These are phyloP conservation scores for Heliconius melpomene DNA, from an alignment of 1,140 invertebrate species.

Conservation along the genomic window DNA sequence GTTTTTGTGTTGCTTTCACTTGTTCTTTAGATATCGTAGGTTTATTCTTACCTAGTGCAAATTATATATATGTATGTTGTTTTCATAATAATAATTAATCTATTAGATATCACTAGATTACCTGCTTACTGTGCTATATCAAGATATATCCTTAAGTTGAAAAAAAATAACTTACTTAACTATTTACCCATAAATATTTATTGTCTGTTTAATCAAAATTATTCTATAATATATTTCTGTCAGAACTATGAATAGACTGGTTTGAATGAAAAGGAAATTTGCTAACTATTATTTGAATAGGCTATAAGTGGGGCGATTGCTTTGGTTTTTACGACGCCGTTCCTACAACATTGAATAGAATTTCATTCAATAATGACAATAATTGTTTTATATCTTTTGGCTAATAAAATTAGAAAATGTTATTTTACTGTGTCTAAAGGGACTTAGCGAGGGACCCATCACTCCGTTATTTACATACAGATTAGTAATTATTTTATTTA, in stretches of 20 bases:
- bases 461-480: background rate
- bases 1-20: background rate
- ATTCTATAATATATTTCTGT: constrained; percentile 50
- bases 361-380: background rate
- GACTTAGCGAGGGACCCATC: no score
- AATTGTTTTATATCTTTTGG: background rate
- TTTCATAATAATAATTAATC: no score
- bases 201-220: background rate
- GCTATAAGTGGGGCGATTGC: constrained; percentile 35
- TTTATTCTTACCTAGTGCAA: background rate
- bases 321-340: constrained; percentile 20
- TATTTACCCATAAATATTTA: background rate
- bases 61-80: no score
- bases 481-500: no score
- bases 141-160: no score
- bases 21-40: background rate
- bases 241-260: constrained; percentile 59
- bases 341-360: background rate
- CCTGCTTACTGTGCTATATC: no score
- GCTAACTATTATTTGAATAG: constrained; percentile 56
- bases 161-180: no score
- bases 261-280: constrained; percentile 61
- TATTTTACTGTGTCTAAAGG: no score
- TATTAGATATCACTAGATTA: background rate
- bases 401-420: no score